Base-by-base conservation (phyloP, 2,888 invertebrate species). In the Troilus luridus region DNA sequence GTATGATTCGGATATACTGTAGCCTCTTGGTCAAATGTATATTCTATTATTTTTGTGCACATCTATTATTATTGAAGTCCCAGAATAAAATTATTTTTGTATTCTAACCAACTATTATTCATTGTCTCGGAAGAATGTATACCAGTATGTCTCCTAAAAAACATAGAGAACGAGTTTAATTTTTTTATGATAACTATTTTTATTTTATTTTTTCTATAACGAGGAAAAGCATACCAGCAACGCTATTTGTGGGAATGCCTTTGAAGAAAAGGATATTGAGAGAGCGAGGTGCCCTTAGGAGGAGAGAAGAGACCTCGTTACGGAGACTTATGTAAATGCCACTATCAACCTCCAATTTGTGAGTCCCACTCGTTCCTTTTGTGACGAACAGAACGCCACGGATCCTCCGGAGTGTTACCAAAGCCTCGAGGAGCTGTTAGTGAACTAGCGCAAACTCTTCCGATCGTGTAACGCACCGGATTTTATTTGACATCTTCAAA, bases 121-220 rank as follows among this genome's bases (percentile, higher is more conserved):
- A n/a, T n/a, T n/a, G n/a, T n/a, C n/a, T n/a, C n/a, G n/a, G n/a
- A n/a, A n/a, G n/a, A n/a, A n/a, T n/a, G n/a, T n/a, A n/a, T n/a
- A n/a, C 41, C 41, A 41, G 41, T 41, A 41, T 41, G 5, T 41
- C 41, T 41, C 5, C 1, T 41, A 41, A 41, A 41, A 41, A 41
- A 41, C 41, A 41, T 41, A 41, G 41, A 5, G 41, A 41, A 41
- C 41, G 41, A 41, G 41, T 41, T 41, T 41, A 41, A 41, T 41
- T 41, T 41, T 41, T 41, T 41, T 41, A 41, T 41, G 41, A 41
- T 41, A 41, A 6, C 17, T 60, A 6, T 60, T 60, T 60, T 14
- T 60, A 60, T 60, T 60, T 0, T 95, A 95, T 0, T 56, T 96
- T 67, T 24, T 24, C 11, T 12, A 67, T 24, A 24, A 11, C 67